Percentiles rank a stretch among this genome's conserved stretches.
Evolutionary conservation across 2,797 vertebrate species (phyloP).

Genomic region (Paratrypauchen microcephalus): DNA sequence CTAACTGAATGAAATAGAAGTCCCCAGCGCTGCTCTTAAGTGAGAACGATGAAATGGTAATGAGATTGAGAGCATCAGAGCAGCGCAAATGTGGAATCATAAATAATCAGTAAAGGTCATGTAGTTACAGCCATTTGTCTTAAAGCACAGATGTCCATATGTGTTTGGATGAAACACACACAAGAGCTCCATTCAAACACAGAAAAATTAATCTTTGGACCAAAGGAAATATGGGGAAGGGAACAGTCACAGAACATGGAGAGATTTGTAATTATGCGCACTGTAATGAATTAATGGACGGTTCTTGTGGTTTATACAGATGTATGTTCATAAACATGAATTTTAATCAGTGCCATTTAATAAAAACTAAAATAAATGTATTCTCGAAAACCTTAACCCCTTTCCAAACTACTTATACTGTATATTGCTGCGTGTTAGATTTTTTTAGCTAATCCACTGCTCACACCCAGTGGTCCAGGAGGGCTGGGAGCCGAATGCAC

Average conservation of each 20-base stretch:
- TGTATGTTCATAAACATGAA: too few relatives aligned
- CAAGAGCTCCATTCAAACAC: conserved; percentile 3
- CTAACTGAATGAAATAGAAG: conserved; percentile 1
- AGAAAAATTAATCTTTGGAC: neutral
- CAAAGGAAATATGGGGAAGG: neutral
- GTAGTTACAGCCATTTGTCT: conserved; percentile 15
- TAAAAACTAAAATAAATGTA: too few relatives aligned
- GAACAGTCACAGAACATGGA: neutral
- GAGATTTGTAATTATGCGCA: neutral
- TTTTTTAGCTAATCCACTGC: too few relatives aligned
- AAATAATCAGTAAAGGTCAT: conserved; percentile 13
- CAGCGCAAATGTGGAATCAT: conserved; percentile 4
- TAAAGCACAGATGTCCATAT: neutral
- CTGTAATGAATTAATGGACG: neutral
- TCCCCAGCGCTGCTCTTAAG: conserved; percentile 3
- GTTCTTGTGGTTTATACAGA: too few relatives aligned
- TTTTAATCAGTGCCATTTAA: too few relatives aligned
- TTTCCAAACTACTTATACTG: too few relatives aligned
- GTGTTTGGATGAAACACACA: neutral
- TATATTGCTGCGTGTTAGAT: too few relatives aligned
- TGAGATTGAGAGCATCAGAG: neutral
- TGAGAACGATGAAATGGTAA: conserved; percentile 10
- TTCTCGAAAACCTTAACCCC: too few relatives aligned
- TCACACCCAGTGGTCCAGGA: too few relatives aligned
- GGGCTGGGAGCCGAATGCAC: too few relatives aligned